These are phyloP conservation scores for Eulemur albifrons DNA, from an alignment of 2,797 vertebrate genomes.

Conservation along the genomic window DNA sequence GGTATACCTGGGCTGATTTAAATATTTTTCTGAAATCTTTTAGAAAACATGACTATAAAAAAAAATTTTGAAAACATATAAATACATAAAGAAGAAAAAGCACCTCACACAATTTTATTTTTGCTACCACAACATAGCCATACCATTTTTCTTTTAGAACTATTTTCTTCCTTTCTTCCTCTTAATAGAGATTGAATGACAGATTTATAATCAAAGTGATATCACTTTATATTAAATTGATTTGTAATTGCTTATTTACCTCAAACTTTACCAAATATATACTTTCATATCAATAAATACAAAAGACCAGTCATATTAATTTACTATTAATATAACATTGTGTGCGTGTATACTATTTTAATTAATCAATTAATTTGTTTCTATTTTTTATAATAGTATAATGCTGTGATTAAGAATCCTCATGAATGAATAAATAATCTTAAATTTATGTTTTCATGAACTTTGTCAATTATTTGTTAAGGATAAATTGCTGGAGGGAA, in stretches of 20 bases:
- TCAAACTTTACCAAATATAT: neutral
- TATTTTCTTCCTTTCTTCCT: neutral
- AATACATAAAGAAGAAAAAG: neutral
- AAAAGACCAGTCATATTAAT: neutral
- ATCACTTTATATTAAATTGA: neutral
- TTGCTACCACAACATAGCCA: fast-evolving
- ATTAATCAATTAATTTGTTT: neutral
- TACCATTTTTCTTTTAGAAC: neutral
- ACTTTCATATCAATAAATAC: neutral
- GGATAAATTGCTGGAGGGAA: neutral
- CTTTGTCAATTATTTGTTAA: neutral
- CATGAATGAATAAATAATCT: neutral
- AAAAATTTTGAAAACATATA: neutral
- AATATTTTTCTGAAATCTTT: neutral
- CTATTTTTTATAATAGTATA: neutral
- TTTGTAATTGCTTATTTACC: neutral
- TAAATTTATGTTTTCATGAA: neutral
- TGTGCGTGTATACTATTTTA: neutral
- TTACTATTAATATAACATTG: neutral
- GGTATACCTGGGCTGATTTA: neutral
- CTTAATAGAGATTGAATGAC: neutral
- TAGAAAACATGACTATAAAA: neutral
- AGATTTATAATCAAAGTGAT: neutral
- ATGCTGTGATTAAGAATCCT: neutral
- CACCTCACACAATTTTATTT: neutral